phyloP scores from a whole-genome alignment of 2,888 invertebrate genomes.

The Achlya flavicornis region DNA sequence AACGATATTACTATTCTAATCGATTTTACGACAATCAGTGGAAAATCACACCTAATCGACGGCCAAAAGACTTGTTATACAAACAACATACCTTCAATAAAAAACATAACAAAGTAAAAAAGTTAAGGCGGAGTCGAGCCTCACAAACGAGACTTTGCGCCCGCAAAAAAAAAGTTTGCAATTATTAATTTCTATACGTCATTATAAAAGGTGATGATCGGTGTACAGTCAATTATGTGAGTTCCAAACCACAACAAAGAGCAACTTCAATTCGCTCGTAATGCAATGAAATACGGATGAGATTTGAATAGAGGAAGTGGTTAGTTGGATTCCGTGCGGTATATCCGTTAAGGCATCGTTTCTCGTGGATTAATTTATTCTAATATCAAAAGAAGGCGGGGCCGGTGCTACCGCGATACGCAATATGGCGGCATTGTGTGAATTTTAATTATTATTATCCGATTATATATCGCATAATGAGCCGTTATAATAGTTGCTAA shows the following conservation, averaged over 20 bases:
- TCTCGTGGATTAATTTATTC: conserved; percentile 56
- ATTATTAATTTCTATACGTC: conserved; percentile 33
- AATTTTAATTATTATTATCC: conserved; percentile 55
- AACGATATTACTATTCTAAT: conserved; percentile 30
- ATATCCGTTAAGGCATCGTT: conserved; percentile 34
- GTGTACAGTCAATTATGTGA: conserved; percentile 27
- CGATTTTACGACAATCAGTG: conserved; percentile 13
- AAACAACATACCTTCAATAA: not conserved
- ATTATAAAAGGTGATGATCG: conserved; percentile 32
- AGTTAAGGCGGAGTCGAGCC: conserved; percentile 20
- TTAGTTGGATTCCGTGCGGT: conserved; percentile 17
- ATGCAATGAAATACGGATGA: conserved; percentile 31
- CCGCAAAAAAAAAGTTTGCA: conserved; percentile 23
- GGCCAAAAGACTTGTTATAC: not conserved
- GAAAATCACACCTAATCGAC: not conserved
- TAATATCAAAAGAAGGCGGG: conserved; percentile 62
- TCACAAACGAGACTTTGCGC: conserved; percentile 25
- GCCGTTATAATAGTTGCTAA: conserved; percentile 41
- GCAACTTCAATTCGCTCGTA: conserved; percentile 8
- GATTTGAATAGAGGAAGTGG: conserved; percentile 27
- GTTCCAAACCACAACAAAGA: conserved; percentile 18
- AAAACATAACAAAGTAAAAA: conserved; percentile 21
- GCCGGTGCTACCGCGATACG: conserved; percentile 67
- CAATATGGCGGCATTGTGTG: conserved; percentile 56
- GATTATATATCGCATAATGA: conserved; percentile 64